Evolutionary conservation across 2,797 vertebrate species (phyloP).

Genomic region (Threskiornis aethiopicus): DNA sequence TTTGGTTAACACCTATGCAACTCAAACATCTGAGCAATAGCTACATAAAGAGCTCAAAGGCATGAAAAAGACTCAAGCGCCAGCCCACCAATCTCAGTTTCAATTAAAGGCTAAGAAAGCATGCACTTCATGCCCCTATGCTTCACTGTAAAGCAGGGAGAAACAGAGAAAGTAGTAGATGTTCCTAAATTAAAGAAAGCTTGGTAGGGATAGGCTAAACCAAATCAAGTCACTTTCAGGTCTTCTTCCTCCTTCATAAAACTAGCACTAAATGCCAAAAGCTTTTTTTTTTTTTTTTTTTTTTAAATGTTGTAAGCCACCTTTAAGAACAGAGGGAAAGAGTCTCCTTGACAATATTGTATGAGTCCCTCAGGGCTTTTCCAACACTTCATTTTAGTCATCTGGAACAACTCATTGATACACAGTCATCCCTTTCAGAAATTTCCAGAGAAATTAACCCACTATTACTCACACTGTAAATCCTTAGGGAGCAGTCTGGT

Average conservation of each 20-base stretch:
- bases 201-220: not conserved
- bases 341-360: not conserved
- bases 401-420: constrained; percentile 38
- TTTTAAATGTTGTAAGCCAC: not conserved
- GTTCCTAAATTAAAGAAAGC: not conserved
- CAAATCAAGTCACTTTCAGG: not conserved
- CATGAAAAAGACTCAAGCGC: not conserved
- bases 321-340: not conserved
- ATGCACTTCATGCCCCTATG: not conserved
- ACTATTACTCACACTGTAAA: not conserved
- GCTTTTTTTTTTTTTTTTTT: not conserved
- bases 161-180: not conserved
- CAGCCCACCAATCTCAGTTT: not conserved
- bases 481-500: not conserved
- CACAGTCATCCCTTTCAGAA: constrained; percentile 4
- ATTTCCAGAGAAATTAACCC: constrained; percentile 21
- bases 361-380: not conserved
- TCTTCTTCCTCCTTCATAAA: not conserved
- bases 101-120: not conserved
- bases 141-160: not conserved
- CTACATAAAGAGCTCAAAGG: not conserved
- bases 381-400: constrained; percentile 27
- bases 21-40: not conserved
- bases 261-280: not conserved
- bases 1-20: constrained; percentile 20